Conservation (phyloP, 2,888 invertebrate genomes). For the Gandaritis pyraliata region DNA sequence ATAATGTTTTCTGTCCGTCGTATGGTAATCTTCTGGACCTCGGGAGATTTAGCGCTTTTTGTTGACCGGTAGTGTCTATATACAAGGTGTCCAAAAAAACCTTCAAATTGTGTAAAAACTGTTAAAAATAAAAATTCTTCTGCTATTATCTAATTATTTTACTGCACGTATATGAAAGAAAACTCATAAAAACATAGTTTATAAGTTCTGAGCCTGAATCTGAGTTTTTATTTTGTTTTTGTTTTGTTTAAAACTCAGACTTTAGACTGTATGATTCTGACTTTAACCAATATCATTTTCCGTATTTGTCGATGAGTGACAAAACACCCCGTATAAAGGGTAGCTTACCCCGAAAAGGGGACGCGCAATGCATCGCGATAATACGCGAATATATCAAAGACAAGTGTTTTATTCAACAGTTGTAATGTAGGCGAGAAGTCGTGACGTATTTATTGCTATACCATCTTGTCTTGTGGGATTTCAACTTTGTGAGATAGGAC, state of each 20-base stretch:
- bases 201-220: too few species aligned
- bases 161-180: too few species aligned
- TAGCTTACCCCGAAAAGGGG: constrained; percentile 37
- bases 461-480: constrained; percentile 45
- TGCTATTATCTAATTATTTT: too few species aligned
- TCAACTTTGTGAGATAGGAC: constrained; percentile 11
- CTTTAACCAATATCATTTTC: too few species aligned
- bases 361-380: constrained; percentile 63
- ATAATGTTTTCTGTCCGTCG: constrained; percentile 62
- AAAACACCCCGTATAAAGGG: constrained; percentile 47
- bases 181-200: too few species aligned
- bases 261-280: too few species aligned
- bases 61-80: constrained; percentile 49
- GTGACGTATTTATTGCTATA: constrained; percentile 73
- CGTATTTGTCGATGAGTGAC: background rate
- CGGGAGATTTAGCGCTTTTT: constrained; percentile 69
- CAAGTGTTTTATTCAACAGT: constrained; percentile 72
- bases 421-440: constrained; percentile 47
- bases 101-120: too few species aligned
- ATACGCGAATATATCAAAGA: constrained; percentile 74
- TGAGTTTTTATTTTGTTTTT: too few species aligned
- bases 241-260: too few species aligned
- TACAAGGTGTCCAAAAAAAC: constrained; percentile 13
- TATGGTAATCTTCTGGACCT: constrained; percentile 58
- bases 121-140: too few species aligned